Percentiles rank a stretch among this genome's conserved stretches.
Conservation (phyloP, 2,888 invertebrate species). For the Agrochola litura region DNA sequence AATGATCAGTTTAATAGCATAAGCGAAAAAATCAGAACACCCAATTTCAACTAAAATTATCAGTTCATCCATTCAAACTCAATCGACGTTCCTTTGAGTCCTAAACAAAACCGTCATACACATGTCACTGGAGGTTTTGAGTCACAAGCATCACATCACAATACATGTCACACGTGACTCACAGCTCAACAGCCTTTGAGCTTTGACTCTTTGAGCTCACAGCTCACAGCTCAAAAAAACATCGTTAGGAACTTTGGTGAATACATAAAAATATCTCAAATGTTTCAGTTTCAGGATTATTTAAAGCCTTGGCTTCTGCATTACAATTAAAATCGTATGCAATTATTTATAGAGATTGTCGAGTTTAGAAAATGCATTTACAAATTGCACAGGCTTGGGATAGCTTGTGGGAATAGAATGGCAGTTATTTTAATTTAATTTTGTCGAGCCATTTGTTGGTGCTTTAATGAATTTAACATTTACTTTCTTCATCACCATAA, state of each 20-base stretch:
- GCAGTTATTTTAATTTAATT: slow-evolving; percentile 18
- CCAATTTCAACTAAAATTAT: not conserved
- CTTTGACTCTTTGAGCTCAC: slow-evolving; percentile 39
- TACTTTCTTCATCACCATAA: not conserved
- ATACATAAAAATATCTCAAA: slow-evolving; percentile 33
- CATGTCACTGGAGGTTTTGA: slow-evolving; percentile 21
- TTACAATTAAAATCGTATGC: slow-evolving; percentile 39
- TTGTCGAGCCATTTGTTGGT: not conserved
- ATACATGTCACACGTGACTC: slow-evolving; percentile 31
- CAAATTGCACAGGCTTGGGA: not conserved
- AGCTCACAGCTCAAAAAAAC: slow-evolving; percentile 36
- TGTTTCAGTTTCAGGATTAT: slow-evolving; percentile 12
- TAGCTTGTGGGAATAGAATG: not conserved
- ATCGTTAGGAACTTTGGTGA: slow-evolving; percentile 26
- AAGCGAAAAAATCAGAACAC: not conserved
- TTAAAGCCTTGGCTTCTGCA: slow-evolving; percentile 5
- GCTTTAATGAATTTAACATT: not conserved
- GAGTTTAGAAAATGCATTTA: slow-evolving; percentile 32
- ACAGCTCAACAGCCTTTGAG: slow-evolving; percentile 22
- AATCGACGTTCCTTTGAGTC: slow-evolving; percentile 14
- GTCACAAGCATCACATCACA: slow-evolving; percentile 22
- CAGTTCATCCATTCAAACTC: not conserved
- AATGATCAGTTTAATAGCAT: not conserved
- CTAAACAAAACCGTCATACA: slow-evolving; percentile 25
- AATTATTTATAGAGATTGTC: slow-evolving; percentile 21